phyloP scores from a whole-genome alignment of 1,140 invertebrate genomes.

The Musca vetustissima region DNA sequence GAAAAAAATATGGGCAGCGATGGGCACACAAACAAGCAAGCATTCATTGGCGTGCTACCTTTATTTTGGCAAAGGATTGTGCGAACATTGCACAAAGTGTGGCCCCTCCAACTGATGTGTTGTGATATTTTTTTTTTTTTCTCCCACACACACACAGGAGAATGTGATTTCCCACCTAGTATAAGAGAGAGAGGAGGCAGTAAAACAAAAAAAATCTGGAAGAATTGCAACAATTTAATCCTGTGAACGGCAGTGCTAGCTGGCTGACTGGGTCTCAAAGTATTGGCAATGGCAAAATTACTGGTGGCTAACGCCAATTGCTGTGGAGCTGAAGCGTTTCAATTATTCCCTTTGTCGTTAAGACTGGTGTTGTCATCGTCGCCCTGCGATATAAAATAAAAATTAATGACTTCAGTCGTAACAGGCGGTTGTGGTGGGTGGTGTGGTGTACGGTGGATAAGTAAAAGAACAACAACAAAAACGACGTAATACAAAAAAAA shows the following conservation, averaged over 20 bases:
- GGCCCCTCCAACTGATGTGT: too few relatives aligned
- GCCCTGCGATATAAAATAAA: not conserved
- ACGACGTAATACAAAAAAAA: not conserved
- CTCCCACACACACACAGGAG: too few relatives aligned
- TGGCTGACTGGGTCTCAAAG: not conserved
- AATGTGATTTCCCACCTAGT: too few relatives aligned
- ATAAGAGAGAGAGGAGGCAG: too few relatives aligned
- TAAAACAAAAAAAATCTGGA: too few relatives aligned
- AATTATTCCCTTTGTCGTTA: constrained; percentile 14
- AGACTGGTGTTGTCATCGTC: not conserved
- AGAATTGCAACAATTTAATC: constrained; percentile 16
- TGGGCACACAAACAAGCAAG: too few relatives aligned
- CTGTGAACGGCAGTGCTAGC: not conserved
- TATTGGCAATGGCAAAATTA: not conserved
- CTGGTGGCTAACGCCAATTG: not conserved
- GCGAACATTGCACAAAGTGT: too few relatives aligned
- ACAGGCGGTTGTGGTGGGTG: not conserved
- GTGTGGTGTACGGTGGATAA: not conserved
- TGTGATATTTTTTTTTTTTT: too few relatives aligned
- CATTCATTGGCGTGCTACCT: too few relatives aligned
- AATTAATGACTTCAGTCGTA: constrained; percentile 18
- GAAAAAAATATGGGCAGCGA: too few relatives aligned
- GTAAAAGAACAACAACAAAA: not conserved
- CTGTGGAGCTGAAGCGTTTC: constrained; percentile 1
- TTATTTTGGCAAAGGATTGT: too few relatives aligned